Base-by-base conservation (phyloP, 2,797 vertebrate genomes). In the Anisognathus igniventris region DNA sequence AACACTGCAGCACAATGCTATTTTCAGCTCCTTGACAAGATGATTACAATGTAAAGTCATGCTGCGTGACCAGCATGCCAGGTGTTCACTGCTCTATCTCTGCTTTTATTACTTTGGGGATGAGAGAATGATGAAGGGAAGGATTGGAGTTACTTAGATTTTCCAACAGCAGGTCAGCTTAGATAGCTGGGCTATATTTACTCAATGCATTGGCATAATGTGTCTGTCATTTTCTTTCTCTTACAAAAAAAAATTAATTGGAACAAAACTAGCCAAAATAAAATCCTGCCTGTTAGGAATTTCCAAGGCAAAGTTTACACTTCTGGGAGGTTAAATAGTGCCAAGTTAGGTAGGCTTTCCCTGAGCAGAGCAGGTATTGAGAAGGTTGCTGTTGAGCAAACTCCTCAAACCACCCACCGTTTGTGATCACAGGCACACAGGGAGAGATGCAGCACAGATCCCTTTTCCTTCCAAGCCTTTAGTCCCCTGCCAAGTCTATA, bases 31-130 rank as follows among this genome's bases (percentile, higher is more conserved):
- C 79, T 42, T 85, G 95, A 97, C 64, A 50, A 94, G 96, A 97
- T 97, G 96, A 98, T 97, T 97, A 96, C 86, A 97, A 97, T 88
- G 89, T 94, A 96, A 97, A 97, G 78, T 91, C 93, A 91, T 87
- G 85, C 93, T 95, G 95, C 93, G 85, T 97, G 97, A 97, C 96
- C 97, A 97, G 62, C 82, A 51, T 96, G 90, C 96, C 97, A 97
- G 97, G 97, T 98, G 94, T 97, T 96, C 58, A 12, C 93, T 96
- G 91, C 93, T 97, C 94, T 92, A 97, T 95, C 73, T 95, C 84
- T 71, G n/a, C 84, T 95, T 94, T 95, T 95, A 80, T 96, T 96
- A 56, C 90, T 96, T 93, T 44, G 74, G 77, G 75, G 80, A 94
- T 80, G 74, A 88, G 91, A 83, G 84, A 95, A 94, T 78, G 71